phyloP scores from a whole-genome alignment of 2,888 invertebrate genomes.

The Branchinecta sandiegonensis region DNA sequence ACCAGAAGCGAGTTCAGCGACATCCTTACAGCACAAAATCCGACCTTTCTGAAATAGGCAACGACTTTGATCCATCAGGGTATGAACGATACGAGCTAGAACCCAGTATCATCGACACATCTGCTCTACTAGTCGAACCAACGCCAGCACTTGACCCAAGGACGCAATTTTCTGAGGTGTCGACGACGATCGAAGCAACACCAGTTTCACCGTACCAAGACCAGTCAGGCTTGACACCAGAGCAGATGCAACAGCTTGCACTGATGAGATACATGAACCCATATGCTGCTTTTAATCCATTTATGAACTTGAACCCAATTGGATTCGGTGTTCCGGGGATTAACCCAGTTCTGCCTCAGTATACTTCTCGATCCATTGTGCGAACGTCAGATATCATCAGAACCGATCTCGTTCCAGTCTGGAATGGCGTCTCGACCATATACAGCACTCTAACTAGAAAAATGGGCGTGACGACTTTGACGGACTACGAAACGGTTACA shows the following conservation, averaged over 20 bases:
- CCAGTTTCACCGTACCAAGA: constrained; percentile 33
- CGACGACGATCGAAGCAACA: constrained; percentile 20
- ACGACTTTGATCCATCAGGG: constrained; percentile 52
- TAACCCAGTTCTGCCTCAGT: not conserved
- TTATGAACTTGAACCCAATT: constrained; percentile 47
- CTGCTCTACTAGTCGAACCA: constrained; percentile 16
- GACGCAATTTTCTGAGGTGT: not conserved
- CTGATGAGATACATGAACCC: constrained; percentile 41
- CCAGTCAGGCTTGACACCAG: constrained; percentile 42
- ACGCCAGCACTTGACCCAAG: constrained; percentile 21
- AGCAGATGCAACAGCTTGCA: constrained; percentile 57
- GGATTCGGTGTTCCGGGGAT: constrained; percentile 41
- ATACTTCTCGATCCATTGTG: constrained; percentile 56
- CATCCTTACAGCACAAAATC: constrained; percentile 47
- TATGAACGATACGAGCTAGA: constrained; percentile 42
- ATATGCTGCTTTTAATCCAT: constrained; percentile 29
- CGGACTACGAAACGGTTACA: constrained; percentile 60
- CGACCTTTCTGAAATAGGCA: constrained; percentile 55
- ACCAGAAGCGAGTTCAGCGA: constrained; percentile 33
- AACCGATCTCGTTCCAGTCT: constrained; percentile 60
- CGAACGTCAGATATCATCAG: constrained; percentile 60
- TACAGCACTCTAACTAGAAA: constrained; percentile 63
- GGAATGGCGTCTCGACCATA: constrained; percentile 49
- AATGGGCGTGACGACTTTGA: constrained; percentile 56
- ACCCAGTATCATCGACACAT: constrained; percentile 17